These are phyloP conservation scores for Aphelocoma coerulescens DNA, from an alignment of 2,113 vertebrate species.

Conservation along the genomic window DNA sequence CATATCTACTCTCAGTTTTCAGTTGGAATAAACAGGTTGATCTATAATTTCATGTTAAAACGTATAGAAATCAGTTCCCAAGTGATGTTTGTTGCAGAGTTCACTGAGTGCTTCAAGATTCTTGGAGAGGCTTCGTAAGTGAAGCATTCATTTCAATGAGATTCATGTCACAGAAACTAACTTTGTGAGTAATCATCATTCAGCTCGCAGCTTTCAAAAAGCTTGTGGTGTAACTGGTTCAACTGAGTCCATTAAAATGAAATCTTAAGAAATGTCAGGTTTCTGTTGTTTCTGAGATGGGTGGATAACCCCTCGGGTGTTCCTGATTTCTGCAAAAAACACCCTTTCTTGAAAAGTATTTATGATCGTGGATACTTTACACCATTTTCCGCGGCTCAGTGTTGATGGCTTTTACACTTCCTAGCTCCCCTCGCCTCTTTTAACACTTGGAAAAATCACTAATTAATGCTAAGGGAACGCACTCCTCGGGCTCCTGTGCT, in stretches of 20 bases:
- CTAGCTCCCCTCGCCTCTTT: neutral
- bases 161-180: slow-evolving; percentile 1
- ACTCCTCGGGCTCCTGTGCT: fast-evolving
- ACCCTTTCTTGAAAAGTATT: neutral
- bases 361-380: neutral
- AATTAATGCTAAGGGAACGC: fast-evolving
- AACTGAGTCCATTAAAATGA: neutral
- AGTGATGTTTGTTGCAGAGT: neutral
- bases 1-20: neutral
- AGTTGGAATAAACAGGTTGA: neutral
- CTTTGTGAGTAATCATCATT: slow-evolving; percentile 15
- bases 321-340: neutral
- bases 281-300: neutral
- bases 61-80: neutral
- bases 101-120: neutral
- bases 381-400: neutral
- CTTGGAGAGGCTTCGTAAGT: neutral
- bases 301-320: neutral
- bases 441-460: neutral
- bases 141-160: neutral
- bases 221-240: neutral
- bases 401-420: neutral
- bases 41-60: neutral
- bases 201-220: neutral
- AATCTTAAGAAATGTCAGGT: neutral